Base-by-base conservation (phyloP, 2,797 vertebrate genomes). In the Pteronotus mesoamericanus region DNA sequence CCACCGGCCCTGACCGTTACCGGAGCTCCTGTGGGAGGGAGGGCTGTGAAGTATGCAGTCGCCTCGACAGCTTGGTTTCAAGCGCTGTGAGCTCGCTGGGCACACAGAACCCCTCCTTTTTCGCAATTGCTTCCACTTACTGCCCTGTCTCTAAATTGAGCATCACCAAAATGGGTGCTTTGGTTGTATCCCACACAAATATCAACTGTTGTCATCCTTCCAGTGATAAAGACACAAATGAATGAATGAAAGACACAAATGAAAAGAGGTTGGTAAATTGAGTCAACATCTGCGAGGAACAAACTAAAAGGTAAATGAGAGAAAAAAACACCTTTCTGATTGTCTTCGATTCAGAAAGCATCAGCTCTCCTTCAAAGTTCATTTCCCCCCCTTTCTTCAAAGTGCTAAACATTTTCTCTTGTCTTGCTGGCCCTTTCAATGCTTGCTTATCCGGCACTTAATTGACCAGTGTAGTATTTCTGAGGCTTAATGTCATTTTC, bases 401-500 rank as follows among this genome's bases (percentile, higher is more conserved):
- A 48, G 57, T 42, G 74, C 16, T 57, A 51, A 77, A 69, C 6
- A 24, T 79, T 94, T 89, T 71, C 12, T 92, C 26, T 90, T 37
- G 61, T 94, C 66, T 86, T 34, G 48, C 55, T 71, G 29, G 29
- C 14, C 74, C n/a, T 89, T 95, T 69, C n/a, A 74, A 29, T 89
- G 48, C 68, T 82, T 74, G 46, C 77, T 85, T 68, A 91, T 7
- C 9, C 37, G 71, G 61, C 85, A 91, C 18, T 66, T 96, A 96
- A 95, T 97, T 97, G 91, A 94, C 90, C 93, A 96, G 90, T 89
- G 87, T 94, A n/a, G 77, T 89, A 95, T 95, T 96, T 97, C 64
- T 44, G 94, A 87, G 88, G 77, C 78, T 91, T 84, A 98, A 98
- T 89, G 96, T 57, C 97, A 86, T 97, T 98, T 98, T 97, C 66